Evolutionary conservation across 2,113 vertebrate species (phyloP).

Genomic region (Oreochromis spilurus): DNA sequence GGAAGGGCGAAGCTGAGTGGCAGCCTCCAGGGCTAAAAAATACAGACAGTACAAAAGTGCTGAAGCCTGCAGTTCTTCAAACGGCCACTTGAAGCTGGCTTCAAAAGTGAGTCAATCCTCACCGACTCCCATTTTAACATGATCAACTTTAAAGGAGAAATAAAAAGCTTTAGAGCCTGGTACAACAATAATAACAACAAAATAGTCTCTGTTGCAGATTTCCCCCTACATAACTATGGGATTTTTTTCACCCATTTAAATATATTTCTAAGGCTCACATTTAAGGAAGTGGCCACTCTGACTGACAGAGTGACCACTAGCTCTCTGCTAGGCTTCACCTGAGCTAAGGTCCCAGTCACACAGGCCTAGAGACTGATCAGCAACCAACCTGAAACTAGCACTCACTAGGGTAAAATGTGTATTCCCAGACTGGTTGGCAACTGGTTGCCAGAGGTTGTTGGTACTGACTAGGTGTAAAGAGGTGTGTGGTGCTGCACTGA

Average conservation of each 20-base stretch:
- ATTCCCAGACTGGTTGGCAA: background rate
- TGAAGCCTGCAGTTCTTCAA: background rate
- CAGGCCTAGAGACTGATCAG: background rate
- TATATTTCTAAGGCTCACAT: background rate
- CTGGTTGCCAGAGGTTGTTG: background rate
- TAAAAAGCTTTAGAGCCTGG: background rate
- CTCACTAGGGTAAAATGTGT: background rate
- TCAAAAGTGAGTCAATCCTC: background rate
- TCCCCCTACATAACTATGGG: background rate
- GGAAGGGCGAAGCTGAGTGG: background rate
- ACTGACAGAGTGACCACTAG: background rate
- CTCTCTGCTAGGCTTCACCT: background rate
- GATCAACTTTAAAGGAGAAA: background rate
- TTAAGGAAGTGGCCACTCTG: background rate
- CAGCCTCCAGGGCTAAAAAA: background rate
- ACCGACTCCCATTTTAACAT: background rate
- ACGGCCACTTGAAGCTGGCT: background rate
- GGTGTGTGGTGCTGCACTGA: background rate
- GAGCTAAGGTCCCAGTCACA: background rate
- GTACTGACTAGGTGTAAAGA: background rate
- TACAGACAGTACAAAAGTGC: background rate
- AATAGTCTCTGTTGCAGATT: background rate
- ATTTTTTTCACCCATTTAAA: background rate
- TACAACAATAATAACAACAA: background rate
- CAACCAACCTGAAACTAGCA: background rate